phyloP scores from a whole-genome alignment of 2,888 invertebrate species.

The Philopedon plagiatum region DNA sequence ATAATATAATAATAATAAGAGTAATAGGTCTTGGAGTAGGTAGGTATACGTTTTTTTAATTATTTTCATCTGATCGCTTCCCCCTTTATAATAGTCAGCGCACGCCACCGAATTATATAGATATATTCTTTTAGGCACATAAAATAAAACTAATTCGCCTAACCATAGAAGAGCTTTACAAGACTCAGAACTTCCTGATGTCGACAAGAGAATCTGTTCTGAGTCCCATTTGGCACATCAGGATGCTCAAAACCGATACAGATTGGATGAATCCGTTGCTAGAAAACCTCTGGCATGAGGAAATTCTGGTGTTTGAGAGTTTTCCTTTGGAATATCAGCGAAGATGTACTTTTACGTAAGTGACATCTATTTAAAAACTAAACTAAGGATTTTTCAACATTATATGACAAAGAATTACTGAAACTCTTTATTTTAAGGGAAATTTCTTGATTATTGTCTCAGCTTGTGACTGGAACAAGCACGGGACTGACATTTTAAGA shows the following conservation, averaged over 20 bases:
- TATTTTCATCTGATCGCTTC: background rate
- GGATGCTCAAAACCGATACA: slow-evolving; percentile 50
- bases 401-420: too few relatives aligned
- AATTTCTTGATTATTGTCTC: too few relatives aligned
- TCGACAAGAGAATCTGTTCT: slow-evolving; percentile 45
- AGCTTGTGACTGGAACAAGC: too few relatives aligned
- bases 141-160: slow-evolving; percentile 45
- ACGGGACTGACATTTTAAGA: too few relatives aligned
- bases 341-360: slow-evolving; percentile 52
- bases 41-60: too few relatives aligned
- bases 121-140: slow-evolving; percentile 26
- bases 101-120: too few relatives aligned
- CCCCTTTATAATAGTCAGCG: too few relatives aligned
- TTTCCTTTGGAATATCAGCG: slow-evolving; percentile 56
- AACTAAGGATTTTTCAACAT: too few relatives aligned
- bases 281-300: slow-evolving; percentile 46
- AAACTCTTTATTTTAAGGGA: too few relatives aligned
- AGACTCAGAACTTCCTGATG: slow-evolving; percentile 41
- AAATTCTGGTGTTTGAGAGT: slow-evolving; percentile 52
- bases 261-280: slow-evolving; percentile 52
- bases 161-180: slow-evolving; percentile 41
- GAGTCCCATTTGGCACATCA: slow-evolving; percentile 49
- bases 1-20: too few relatives aligned
- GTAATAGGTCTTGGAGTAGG: too few relatives aligned
- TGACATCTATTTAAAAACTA: background rate